phyloP scores from a whole-genome alignment of 2,888 invertebrate genomes.

The Plemyria rubiginata region DNA sequence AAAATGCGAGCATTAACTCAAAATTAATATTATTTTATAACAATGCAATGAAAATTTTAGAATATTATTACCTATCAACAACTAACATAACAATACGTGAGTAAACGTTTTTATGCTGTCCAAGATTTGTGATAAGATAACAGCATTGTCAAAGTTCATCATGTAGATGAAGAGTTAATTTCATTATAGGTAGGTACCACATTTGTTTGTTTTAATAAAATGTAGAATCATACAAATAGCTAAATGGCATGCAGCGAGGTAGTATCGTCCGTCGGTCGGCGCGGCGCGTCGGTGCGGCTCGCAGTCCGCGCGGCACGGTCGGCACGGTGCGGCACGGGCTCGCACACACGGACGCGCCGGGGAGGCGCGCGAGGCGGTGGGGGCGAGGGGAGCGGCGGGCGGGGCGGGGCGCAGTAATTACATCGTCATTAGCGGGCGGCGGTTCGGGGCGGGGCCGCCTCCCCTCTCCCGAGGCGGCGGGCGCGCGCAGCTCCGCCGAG shows the following conservation, averaged over 20 bases:
- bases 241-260: constrained; percentile 2
- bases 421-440: constrained; percentile 70
- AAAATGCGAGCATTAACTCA: too few relatives aligned
- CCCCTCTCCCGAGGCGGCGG: constrained; percentile 59
- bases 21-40: too few relatives aligned
- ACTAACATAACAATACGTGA: too few relatives aligned
- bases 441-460: constrained; percentile 71
- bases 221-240: constrained; percentile 4
- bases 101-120: too few relatives aligned
- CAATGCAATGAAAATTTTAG: too few relatives aligned
- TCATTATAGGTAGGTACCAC: too few relatives aligned
- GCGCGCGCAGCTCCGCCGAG: constrained; percentile 71
- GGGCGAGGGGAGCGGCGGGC: constrained; percentile 43
- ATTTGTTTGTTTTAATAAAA: too few relatives aligned
- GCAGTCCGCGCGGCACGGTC: constrained; percentile 7
- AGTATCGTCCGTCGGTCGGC: constrained; percentile 11
- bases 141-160: too few relatives aligned
- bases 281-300: background rate
- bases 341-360: too few relatives aligned
- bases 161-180: too few relatives aligned
- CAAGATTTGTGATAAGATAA: too few relatives aligned
- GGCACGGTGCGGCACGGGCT: constrained; percentile 7
- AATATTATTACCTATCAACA: too few relatives aligned
- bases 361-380: constrained; percentile 36
- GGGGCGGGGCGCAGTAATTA: constrained; percentile 67